These are phyloP conservation scores for Scleropages formosus DNA, from an alignment of 2,797 vertebrate genomes.

Conservation along the genomic window DNA sequence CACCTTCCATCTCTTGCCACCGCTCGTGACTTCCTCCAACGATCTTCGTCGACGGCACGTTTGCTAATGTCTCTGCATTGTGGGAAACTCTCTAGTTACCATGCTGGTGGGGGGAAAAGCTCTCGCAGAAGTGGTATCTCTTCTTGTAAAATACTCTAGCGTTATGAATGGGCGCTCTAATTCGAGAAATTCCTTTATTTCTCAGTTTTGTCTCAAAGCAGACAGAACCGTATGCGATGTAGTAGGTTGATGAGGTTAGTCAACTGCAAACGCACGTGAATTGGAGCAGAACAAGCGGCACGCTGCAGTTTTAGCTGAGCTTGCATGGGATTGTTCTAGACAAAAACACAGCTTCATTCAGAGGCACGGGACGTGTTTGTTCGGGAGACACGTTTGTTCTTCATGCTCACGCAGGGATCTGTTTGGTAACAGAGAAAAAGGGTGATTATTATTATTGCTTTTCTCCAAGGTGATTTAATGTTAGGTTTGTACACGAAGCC, in stretches of 20 bases:
- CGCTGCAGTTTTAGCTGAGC: not conserved
- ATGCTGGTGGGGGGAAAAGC: not conserved
- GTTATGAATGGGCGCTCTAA: conserved; percentile 21
- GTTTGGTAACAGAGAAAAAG: too few species aligned
- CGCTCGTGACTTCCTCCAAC: not conserved
- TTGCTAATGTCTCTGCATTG: not conserved
- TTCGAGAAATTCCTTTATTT: conserved; percentile 8
- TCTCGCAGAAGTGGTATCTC: conserved; percentile 7
- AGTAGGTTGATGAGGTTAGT: conserved; percentile 10
- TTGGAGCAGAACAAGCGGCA: not conserved
- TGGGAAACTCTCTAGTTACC: not conserved
- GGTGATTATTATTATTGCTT: too few species aligned
- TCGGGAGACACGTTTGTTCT: too few species aligned
- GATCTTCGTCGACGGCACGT: not conserved
- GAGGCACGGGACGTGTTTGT: not conserved
- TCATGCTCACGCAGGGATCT: too few species aligned
- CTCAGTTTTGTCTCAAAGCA: conserved; percentile 5
- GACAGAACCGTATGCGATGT: conserved; percentile 14
- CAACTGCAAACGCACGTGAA: not conserved
- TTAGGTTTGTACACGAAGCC: too few species aligned
- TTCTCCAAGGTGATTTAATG: too few species aligned
- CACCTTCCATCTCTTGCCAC: not conserved
- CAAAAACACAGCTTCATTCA: too few species aligned
- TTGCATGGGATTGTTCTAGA: not conserved
- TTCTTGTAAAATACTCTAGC: conserved; percentile 16